Evolutionary conservation across 1,140 invertebrate genomes (phyloP).

Genomic region (Aphidius gifuensis): DNA sequence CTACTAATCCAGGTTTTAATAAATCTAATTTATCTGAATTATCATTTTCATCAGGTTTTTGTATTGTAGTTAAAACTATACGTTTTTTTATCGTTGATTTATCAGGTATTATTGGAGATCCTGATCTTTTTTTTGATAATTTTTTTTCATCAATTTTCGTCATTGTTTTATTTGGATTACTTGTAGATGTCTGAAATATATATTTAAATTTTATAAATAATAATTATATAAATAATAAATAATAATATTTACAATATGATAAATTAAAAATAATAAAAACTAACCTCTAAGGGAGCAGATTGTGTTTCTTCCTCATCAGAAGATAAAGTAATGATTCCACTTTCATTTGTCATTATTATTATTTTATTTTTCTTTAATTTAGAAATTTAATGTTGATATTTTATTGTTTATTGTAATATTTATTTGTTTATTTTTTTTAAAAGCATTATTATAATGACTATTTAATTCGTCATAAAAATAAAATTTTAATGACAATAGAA

Average conservation of each 20-base stretch:
- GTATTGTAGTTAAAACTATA: background rate
- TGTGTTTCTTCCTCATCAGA: constrained; percentile 5
- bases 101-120: too few relatives aligned
- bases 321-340: constrained; percentile 9
- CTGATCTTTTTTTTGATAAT: background rate
- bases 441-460: too few relatives aligned
- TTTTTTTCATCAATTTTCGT: background rate
- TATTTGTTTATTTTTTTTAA: too few relatives aligned
- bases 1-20: constrained; percentile 32
- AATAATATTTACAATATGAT: background rate
- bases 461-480: too few relatives aligned
- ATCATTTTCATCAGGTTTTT: background rate
- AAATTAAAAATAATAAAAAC: background rate
- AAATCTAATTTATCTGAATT: too few relatives aligned
- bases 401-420: too few relatives aligned
- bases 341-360: background rate
- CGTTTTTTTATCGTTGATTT: too few relatives aligned
- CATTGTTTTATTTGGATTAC: background rate
- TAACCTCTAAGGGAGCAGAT: background rate
- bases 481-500: too few relatives aligned
- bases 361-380: background rate
- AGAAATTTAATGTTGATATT: too few relatives aligned
- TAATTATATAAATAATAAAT: background rate
- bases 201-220: background rate
- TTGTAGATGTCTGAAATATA: background rate